Conservation (phyloP, 2,113 vertebrate species). For the Nesogale talazaci region DNA sequence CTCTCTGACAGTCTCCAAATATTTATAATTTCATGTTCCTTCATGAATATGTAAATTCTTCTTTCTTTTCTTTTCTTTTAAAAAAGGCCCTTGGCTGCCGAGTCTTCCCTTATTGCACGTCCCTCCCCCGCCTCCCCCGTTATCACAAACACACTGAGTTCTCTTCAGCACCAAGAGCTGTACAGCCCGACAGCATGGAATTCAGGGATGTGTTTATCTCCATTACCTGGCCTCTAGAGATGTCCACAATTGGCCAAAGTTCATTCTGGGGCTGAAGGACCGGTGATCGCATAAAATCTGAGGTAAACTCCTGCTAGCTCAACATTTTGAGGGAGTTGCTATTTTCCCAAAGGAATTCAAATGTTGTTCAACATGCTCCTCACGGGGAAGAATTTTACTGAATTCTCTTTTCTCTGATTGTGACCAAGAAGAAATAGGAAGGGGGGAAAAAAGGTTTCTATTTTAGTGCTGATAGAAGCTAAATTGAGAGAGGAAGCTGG, state of each 20-base stretch:
- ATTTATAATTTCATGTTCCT: background rate
- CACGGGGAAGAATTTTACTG: slow-evolving; percentile 54
- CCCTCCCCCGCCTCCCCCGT: background rate
- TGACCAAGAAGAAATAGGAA: slow-evolving; percentile 63
- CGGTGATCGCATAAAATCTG: slow-evolving; percentile 53
- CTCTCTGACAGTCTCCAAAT: background rate
- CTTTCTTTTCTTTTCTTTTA: slow-evolving; percentile 5
- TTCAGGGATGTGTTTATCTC: slow-evolving; percentile 60
- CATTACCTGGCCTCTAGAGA: slow-evolving; percentile 53
- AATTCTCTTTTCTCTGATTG: slow-evolving; percentile 68
- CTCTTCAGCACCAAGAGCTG: slow-evolving; percentile 46
- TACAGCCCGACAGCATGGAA: slow-evolving; percentile 64
- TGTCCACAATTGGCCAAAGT: slow-evolving; percentile 64
- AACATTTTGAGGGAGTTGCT: slow-evolving; percentile 30
- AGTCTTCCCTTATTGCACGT: background rate
- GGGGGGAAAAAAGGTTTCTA: slow-evolving; percentile 42
- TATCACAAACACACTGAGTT: slow-evolving; percentile 50
- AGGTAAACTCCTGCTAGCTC: slow-evolving; percentile 57
- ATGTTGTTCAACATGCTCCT: slow-evolving; percentile 50
- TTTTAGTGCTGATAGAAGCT: slow-evolving; percentile 66
- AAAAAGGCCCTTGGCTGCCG: background rate
- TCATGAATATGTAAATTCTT: background rate
- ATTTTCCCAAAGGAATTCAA: slow-evolving; percentile 58
- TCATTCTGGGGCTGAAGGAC: slow-evolving; percentile 62
- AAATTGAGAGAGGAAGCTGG: slow-evolving; percentile 76